Conservation (phyloP, 2,797 vertebrate genomes). For the Sarcoramphus papa region DNA sequence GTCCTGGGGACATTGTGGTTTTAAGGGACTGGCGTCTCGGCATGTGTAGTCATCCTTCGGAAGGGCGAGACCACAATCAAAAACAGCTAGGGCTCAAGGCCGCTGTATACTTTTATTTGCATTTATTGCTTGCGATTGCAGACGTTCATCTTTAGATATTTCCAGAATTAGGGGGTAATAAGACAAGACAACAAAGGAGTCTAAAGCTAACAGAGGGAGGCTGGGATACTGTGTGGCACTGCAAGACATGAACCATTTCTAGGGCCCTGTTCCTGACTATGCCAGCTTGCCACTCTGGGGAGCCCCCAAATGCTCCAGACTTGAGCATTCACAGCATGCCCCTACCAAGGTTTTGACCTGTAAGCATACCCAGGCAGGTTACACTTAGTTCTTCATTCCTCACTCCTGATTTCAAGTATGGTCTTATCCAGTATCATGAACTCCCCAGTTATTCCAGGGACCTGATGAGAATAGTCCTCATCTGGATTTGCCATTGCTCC, state of each 20-base stretch:
- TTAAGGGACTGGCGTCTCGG: not conserved
- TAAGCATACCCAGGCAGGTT: not conserved
- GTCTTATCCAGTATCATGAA: not conserved
- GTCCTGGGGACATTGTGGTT: constrained; percentile 49
- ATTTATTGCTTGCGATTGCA: not conserved
- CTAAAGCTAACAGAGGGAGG: not conserved
- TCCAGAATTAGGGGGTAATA: not conserved
- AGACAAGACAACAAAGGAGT: not conserved
- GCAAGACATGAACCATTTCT: not conserved
- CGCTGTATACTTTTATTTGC: not conserved
- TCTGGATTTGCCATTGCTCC: not conserved
- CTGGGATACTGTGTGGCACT: not conserved
- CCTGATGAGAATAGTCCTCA: not conserved
- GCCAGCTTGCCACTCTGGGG: not conserved
- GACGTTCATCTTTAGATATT: not conserved
- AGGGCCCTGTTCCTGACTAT: not conserved
- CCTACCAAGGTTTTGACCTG: not conserved
- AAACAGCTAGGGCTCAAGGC: constrained; percentile 1
- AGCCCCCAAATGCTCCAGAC: not conserved
- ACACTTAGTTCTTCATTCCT: not conserved
- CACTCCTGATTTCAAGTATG: not conserved
- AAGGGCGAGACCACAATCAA: not conserved
- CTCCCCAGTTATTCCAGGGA: not conserved
- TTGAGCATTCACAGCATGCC: not conserved
- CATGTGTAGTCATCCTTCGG: not conserved